Conservation (phyloP, 2,888 invertebrate genomes). For the Ecliptopera silaceata region DNA sequence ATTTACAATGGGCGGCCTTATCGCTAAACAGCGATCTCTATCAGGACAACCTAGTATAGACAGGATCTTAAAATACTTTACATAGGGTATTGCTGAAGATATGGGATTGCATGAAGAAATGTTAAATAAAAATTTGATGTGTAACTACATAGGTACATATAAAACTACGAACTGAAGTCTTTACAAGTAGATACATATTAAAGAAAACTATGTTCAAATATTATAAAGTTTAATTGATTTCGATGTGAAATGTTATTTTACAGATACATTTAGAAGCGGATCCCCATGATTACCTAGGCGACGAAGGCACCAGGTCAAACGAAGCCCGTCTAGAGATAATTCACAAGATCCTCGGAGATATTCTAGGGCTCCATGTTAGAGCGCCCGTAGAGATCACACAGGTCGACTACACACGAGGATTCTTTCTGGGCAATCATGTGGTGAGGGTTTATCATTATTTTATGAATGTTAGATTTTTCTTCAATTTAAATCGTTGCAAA, state of each 20-base stretch:
- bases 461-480: background rate
- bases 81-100: too few species aligned
- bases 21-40: too few species aligned
- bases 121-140: too few species aligned
- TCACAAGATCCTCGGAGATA: slow-evolving; percentile 87
- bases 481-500: slow-evolving; percentile 11
- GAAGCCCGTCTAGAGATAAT: slow-evolving; percentile 90
- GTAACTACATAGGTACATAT: too few species aligned
- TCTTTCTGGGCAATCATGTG: slow-evolving; percentile 92
- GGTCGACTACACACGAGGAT: slow-evolving; percentile 84
- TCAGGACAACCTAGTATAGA: too few species aligned
- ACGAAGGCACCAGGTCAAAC: slow-evolving; percentile 78
- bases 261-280: slow-evolving; percentile 93
- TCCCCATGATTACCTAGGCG: slow-evolving; percentile 81
- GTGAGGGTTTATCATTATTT: slow-evolving; percentile 67
- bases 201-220: too few species aligned
- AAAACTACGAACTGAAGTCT: too few species aligned
- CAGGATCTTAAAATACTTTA: too few species aligned
- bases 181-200: too few species aligned
- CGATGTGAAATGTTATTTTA: slow-evolving; percentile 20
- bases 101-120: too few species aligned
- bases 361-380: slow-evolving; percentile 86
- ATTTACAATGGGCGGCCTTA: too few species aligned
- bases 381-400: slow-evolving; percentile 55
- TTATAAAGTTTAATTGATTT: too few species aligned